A percentile compares a stretch with the other conserved stretches of the same genome.
These are phyloP conservation scores for Ellobius talpinus DNA, from an alignment of 2,113 vertebrate genomes.

Conservation along the genomic window DNA sequence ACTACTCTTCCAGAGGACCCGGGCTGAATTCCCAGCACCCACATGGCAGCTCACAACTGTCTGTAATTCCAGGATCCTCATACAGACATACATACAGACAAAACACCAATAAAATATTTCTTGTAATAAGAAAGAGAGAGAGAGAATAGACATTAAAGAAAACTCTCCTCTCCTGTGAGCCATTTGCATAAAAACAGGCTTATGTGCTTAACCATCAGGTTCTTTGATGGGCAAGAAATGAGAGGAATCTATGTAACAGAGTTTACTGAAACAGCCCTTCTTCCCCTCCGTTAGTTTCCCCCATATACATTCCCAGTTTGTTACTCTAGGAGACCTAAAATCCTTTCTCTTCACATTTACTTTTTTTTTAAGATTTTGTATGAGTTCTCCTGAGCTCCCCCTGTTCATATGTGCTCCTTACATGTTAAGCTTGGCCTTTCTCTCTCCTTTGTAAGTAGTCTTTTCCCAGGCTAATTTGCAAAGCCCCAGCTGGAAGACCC, in stretches of 20 bases:
- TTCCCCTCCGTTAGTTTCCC: background rate
- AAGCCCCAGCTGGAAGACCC: background rate
- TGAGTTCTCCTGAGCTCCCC: background rate
- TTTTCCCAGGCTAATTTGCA: background rate
- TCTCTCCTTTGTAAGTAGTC: background rate
- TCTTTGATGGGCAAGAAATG: background rate
- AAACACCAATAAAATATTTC: background rate
- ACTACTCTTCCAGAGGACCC: background rate
- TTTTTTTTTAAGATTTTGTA: background rate
- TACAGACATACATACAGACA: background rate
- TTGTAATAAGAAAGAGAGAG: no score
- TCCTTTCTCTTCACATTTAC: background rate
- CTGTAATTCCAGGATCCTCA: background rate
- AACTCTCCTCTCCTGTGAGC: background rate
- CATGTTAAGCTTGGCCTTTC: background rate
- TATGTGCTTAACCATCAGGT: background rate
- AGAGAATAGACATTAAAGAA: background rate
- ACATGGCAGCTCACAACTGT: background rate
- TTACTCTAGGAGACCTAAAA: background rate
- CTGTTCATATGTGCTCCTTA: background rate
- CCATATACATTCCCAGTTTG: background rate
- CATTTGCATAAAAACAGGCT: conserved; percentile 4
- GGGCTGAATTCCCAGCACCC: background rate
- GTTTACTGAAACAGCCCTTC: background rate
- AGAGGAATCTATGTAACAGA: background rate